phyloP scores from a whole-genome alignment of 2,797 vertebrate genomes.

The Anisognathus igniventris region DNA sequence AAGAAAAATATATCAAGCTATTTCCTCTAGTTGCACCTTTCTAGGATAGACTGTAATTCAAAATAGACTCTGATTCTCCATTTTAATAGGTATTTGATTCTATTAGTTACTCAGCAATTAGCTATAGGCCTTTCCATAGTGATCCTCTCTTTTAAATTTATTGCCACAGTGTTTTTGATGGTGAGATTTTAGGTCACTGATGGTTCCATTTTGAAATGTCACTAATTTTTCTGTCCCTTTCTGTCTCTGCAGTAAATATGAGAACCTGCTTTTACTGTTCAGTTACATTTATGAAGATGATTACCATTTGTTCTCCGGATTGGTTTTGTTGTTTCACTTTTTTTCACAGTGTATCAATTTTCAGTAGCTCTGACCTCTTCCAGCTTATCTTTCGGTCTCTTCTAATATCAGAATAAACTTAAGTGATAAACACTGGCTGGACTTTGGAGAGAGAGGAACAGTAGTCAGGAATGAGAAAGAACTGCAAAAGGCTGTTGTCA shows the following conservation, averaged over 20 bases:
- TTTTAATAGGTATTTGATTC: not conserved
- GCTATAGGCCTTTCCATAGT: not conserved
- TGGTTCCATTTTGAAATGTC: not conserved
- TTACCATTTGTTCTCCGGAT: not conserved
- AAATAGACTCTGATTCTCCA: not conserved
- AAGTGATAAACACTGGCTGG: not conserved
- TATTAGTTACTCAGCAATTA: not conserved
- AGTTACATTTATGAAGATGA: not conserved
- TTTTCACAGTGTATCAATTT: not conserved
- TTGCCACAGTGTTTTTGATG: not conserved
- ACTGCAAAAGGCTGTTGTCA: not conserved
- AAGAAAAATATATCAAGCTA: not conserved
- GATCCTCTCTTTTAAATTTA: not conserved
- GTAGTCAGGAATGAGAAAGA: not conserved
- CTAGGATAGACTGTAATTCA: not conserved
- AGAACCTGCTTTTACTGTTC: not conserved
- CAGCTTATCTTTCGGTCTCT: not conserved
- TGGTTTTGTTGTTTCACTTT: not conserved
- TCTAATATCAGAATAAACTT: not conserved
- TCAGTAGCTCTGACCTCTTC: not conserved
- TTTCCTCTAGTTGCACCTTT: not conserved
- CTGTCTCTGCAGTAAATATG: not conserved
- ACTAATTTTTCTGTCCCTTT: not conserved
- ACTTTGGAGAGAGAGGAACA: not conserved
- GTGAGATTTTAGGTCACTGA: not conserved